phyloP scores from a whole-genome alignment of 2,113 vertebrate genomes.

The Callipepla californica region DNA sequence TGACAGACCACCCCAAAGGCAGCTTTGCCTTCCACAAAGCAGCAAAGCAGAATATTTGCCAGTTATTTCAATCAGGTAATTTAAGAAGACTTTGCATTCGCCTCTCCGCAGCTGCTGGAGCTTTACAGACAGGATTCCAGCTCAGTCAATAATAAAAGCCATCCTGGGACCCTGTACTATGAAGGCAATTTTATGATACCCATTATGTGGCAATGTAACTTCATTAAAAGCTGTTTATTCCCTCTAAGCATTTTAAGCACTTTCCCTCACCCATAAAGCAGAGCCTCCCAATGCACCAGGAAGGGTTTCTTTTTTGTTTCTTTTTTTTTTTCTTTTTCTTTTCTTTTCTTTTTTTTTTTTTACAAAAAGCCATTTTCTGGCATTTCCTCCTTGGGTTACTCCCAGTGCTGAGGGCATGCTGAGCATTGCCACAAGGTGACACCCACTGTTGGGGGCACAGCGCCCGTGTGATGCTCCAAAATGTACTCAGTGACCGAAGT shows the following conservation, averaged over 20 bases:
- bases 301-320: background rate
- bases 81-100: conserved; percentile 83
- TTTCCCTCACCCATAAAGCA: conserved; percentile 80
- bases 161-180: conserved; percentile 83
- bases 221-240: conserved; percentile 91
- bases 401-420: background rate
- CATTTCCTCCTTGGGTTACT: background rate
- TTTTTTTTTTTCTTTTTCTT: background rate
- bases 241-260: conserved; percentile 85
- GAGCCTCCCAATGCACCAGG: conserved; percentile 49
- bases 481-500: background rate
- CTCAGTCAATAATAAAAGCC: conserved; percentile 86
- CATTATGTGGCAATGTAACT: conserved; percentile 88
- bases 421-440: background rate
- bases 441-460: background rate
- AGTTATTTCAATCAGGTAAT: conserved; percentile 85
- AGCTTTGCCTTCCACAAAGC: conserved; percentile 71
- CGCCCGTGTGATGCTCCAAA: background rate
- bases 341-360: background rate
- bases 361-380: background rate
- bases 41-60: conserved; percentile 69
- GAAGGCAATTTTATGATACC: conserved; percentile 87
- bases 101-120: conserved; percentile 76
- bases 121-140: conserved; percentile 78
- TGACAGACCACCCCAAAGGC: conserved; percentile 84